Evolutionary conservation across 2,797 vertebrate genomes (phyloP), one percentile per base, ranked within the genome.

Genomic region (Rhinatrema bivittatum): DNA sequence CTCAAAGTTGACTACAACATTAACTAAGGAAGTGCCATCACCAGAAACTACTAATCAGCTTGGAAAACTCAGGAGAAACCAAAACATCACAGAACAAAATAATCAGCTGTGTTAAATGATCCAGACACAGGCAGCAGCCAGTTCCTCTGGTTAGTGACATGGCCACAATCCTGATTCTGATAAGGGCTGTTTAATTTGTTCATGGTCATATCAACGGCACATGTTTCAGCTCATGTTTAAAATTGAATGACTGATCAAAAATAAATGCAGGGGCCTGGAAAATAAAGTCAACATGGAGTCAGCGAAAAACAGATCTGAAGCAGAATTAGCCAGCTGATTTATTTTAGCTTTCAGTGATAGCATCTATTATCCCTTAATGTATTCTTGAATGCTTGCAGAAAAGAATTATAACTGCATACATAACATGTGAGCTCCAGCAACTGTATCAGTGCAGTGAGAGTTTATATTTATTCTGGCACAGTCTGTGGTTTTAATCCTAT

Each of bases 381-480:
- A 48, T 50, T 46, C 16, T 15, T 31, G 14, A 47, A 36, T 36
- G 16, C n/a, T n/a, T n/a, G n/a, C n/a, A n/a, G n/a, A n/a, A n/a
- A n/a, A n/a, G n/a, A n/a, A n/a, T n/a, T n/a, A n/a, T n/a, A n/a
- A n/a, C n/a, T n/a, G n/a, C n/a, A n/a, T n/a, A n/a, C n/a, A 39
- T 41, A 56, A 40, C 42, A 36, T 20, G 7, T 37, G 29, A 15
- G 25, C 33, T 50, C 33, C 60, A 47, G 49, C 32, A 56, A 59
- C 22, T 16, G 22, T 34, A 50, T 34, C 27, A 38, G 18, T 20
- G 62, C 39, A 49, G 39, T 46, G 48, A 56, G n/a, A 56, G 25
- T 20, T 23, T 53, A 37, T 49, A 41, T 53, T 59, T 65, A 65
- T 60, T 36, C 62, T 71, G 55, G 57, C 53, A 53, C 25, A 25